phyloP scores from a whole-genome alignment of 2,888 invertebrate genomes.

The Drosophila meridionalis region DNA sequence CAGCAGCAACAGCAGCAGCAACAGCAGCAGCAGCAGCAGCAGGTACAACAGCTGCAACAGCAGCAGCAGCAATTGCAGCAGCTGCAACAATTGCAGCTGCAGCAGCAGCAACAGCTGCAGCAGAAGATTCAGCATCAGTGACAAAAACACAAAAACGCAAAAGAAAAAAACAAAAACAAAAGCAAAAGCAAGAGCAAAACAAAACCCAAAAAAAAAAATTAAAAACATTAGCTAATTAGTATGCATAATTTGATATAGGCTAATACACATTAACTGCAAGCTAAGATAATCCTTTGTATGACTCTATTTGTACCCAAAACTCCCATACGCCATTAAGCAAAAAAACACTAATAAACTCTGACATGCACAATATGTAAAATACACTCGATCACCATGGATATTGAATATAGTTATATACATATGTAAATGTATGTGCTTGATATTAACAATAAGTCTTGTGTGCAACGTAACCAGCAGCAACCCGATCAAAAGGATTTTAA shows the following conservation, averaged over 20 bases:
- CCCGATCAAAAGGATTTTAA: constrained; percentile 42
- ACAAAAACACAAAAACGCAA: not conserved
- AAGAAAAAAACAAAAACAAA: not conserved
- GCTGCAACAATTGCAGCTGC: not conserved
- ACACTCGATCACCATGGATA: constrained; percentile 56
- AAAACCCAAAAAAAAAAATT: not conserved
- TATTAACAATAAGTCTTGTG: constrained; percentile 5
- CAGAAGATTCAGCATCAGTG: not conserved
- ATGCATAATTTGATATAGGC: not conserved
- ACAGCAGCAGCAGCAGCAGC: not conserved
- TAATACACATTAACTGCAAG: not conserved
- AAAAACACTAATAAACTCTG: constrained; percentile 10
- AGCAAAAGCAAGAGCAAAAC: constrained; percentile 4
- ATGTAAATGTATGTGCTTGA: not conserved
- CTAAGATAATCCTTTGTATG: not conserved
- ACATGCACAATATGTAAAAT: constrained; percentile 23
- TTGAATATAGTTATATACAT: constrained; percentile 1
- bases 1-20: constrained; percentile 11
- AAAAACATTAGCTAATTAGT: not conserved
- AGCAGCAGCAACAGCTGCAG: not conserved
- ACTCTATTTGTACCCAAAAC: not conserved
- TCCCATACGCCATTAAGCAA: not conserved
- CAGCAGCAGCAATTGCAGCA: constrained; percentile 12
- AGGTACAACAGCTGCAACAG: not conserved
- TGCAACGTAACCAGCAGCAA: constrained; percentile 46